phyloP scores from a whole-genome alignment of 2,797 vertebrate species.

The Aythya fuligula region DNA sequence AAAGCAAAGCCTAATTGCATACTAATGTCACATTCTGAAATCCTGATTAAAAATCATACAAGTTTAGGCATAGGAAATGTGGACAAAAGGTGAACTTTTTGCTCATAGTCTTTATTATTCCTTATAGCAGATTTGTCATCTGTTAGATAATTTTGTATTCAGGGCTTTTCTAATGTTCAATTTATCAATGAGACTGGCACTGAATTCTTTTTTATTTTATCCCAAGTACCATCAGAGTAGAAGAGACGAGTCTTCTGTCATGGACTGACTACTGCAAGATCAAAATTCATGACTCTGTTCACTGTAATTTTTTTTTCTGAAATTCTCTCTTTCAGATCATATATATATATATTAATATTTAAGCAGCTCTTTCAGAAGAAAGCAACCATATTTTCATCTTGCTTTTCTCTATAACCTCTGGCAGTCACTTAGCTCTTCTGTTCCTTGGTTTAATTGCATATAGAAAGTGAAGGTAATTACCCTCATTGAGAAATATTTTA shows the following conservation, averaged over 20 bases:
- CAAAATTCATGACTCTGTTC: conserved; percentile 57
- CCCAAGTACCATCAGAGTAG: conserved; percentile 43
- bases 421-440: neutral
- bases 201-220: conserved; percentile 71
- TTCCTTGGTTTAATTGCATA: neutral
- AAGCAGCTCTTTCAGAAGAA: neutral
- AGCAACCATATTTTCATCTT: neutral
- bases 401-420: neutral
- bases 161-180: conserved; percentile 62
- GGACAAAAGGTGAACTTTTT: conserved; percentile 33
- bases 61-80: neutral
- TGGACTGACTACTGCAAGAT: conserved; percentile 55
- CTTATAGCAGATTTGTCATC: conserved; percentile 69
- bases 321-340: neutral
- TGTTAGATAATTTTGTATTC: conserved; percentile 69
- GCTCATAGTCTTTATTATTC: conserved; percentile 41
- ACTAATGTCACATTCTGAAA: neutral
- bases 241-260: conserved; percentile 63
- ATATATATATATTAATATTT: neutral
- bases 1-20: neutral
- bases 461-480: neutral
- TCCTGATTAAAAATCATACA: neutral
- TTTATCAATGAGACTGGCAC: conserved; percentile 67
- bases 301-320: neutral
- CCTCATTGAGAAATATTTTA: neutral